These are phyloP conservation scores for Australoheros facetus DNA, from an alignment of 2,797 vertebrate genomes.

Conservation along the genomic window DNA sequence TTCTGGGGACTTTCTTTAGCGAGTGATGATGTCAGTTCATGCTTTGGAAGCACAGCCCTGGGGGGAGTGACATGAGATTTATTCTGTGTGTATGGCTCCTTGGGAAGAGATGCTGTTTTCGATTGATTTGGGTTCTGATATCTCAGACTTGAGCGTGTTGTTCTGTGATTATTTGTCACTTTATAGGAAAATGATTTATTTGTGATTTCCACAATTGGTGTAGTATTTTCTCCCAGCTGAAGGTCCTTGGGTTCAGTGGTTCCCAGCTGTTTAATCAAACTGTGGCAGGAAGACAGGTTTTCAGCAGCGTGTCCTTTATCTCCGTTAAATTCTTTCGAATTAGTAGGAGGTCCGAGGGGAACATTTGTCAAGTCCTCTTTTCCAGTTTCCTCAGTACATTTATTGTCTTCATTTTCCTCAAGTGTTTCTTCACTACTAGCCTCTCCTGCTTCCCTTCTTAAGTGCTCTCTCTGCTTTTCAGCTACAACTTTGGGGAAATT, in stretches of 20 bases:
- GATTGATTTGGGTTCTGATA: slow-evolving; percentile 23
- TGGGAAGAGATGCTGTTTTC: slow-evolving; percentile 14
- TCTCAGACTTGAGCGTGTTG: slow-evolving; percentile 19
- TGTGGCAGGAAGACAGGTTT: slow-evolving; percentile 34
- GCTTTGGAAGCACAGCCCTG: background rate
- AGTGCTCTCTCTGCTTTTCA: slow-evolving; percentile 26
- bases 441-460: slow-evolving; percentile 3
- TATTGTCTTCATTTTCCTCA: slow-evolving; percentile 26
- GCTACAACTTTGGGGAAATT: background rate
- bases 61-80: slow-evolving; percentile 8
- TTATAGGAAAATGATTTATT: slow-evolving; percentile 42
- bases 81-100: slow-evolving; percentile 8
- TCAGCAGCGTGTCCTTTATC: slow-evolving; percentile 34
- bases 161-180: slow-evolving; percentile 46
- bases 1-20: slow-evolving; percentile 3
- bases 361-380: slow-evolving; percentile 50
- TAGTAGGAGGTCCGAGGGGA: slow-evolving; percentile 27
- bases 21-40: background rate
- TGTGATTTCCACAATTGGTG: slow-evolving; percentile 39
- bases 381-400: slow-evolving; percentile 21
- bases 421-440: background rate
- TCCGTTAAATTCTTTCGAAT: slow-evolving; percentile 39
- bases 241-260: slow-evolving; percentile 18
- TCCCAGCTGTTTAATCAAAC: slow-evolving; percentile 59
- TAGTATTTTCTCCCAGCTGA: slow-evolving; percentile 32